Evolutionary conservation across 2,888 invertebrate genomes (phyloP), one percentile per base, ranked within the genome.

Genomic region (Eledona agricola): DNA sequence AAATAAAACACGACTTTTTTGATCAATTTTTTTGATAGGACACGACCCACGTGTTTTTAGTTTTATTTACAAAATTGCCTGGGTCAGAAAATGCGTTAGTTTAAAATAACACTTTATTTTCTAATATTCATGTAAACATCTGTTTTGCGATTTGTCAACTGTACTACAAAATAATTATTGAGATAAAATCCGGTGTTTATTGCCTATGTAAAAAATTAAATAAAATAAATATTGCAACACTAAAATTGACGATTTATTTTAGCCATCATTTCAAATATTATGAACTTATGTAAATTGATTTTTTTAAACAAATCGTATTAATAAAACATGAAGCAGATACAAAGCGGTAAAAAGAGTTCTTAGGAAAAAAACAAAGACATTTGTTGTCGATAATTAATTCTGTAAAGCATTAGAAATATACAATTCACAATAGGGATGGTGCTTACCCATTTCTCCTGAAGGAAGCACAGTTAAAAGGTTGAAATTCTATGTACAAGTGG

Each of bases 391-490:
- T 28, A 47, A 35, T 28, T 11, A 26, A 47, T 22, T 46, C 19
- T 29, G 19, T 45, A 22, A 47, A 28, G 37, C 15, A 40, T 50
- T 50, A 50, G 50, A 40, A 51, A 51, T 51, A 51, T 51, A 51
- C 42, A 51, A 51, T 35, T 45, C 51, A 51, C 51, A 51, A 51
- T 51, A 51, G 7, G 42, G 22, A 42, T 15, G n/a, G 45, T 51
- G 51, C 51, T 45, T 25, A 45, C 51, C 37, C 51, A 40, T 19
- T n/a, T 16, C 26, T 11, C 17, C 10, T n/a, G n/a, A 34, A 51
- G 51, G 51, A 51, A 51, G 51, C 51, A 51, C 51, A 51, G 51
- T 45, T 51, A 51, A 43, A 51, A 49, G 42, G 26, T 40, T 50
- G 51, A 28, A 43, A 43, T 28, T 42, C 23, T 50, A 50, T 40